These are phyloP conservation scores for Cynaeus angustus DNA, from an alignment of 2,888 invertebrate species.

Conservation along the genomic window DNA sequence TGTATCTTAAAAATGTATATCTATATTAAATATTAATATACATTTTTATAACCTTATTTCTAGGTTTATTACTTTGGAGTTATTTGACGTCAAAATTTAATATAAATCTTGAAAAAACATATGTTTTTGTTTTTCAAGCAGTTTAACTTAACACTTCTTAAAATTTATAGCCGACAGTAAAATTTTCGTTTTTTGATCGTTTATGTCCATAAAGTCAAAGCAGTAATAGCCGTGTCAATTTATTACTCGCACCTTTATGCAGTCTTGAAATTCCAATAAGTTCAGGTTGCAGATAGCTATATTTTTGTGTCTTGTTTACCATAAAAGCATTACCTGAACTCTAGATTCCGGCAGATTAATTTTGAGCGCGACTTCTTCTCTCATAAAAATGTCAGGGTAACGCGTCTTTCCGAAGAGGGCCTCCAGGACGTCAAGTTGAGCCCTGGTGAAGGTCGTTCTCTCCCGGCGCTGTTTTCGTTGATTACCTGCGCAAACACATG, in stretches of 20 bases:
- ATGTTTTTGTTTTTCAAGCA: too few species aligned
- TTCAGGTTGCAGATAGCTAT: not conserved
- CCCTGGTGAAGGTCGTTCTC: constrained; percentile 96
- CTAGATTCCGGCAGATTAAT: constrained; percentile 98
- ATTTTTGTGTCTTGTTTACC: constrained; percentile 3
- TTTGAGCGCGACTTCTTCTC: constrained; percentile 98
- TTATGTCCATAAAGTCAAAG: not conserved
- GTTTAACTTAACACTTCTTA: too few species aligned
- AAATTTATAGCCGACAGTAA: constrained; percentile 2
- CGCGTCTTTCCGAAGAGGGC: constrained; percentile 95
- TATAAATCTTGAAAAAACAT: too few species aligned
- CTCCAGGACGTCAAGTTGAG: constrained; percentile 96
- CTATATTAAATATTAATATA: too few species aligned
- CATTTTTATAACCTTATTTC: too few species aligned
- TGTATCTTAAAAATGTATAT: too few species aligned
- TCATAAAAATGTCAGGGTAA: constrained; percentile 99
- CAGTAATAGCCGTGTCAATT: constrained; percentile 1
- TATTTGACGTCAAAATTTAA: too few species aligned
- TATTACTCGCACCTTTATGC: constrained; percentile 4
- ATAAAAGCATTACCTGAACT: constrained; percentile 86
- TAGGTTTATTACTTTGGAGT: too few species aligned
- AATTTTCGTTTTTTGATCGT: constrained; percentile 1
- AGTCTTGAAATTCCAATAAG: constrained; percentile 4
- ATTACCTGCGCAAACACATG: constrained; percentile 71
- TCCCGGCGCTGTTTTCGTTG: constrained; percentile 96